Base-by-base conservation (phyloP, 2,113 vertebrate species). In the Phalacrocorax carbo region DNA sequence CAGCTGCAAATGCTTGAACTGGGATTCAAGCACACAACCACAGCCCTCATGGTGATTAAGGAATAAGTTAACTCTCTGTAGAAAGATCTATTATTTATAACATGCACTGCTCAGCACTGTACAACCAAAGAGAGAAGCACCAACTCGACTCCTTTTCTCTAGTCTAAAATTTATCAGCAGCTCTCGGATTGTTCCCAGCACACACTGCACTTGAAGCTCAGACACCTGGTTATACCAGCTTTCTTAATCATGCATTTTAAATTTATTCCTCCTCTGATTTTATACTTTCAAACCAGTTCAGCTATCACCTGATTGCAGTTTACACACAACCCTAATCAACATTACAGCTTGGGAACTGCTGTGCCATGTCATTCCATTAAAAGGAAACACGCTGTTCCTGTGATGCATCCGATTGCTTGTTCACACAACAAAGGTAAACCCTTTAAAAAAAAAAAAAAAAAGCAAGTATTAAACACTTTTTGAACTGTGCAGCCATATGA, bases 271-370 rank as follows among this genome's bases (percentile, higher is more conserved):
- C 60, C 60, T 86, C 85, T 94, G 88, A 90, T 93, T 93, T 96
- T 90, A 36, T 80, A 78, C 71, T 92, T 97, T 94, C 85, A 97
- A 96, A 96, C 68, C 64, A 94, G 93, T 88, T 93, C 48, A 92
- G 71, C 88, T 90, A 90, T 95, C 94, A 96, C 76, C 92, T 92
- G 90, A 94, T 90, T 94, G 93, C 79, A 83, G 94, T 93, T 95
- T 94, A 64, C 58, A 70, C 68, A 66, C 76, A 83, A 42, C 58
- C 64, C 40, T 88, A 92, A 94, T 96, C 85, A 95, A 78, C 96
- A 83, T 90, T 95, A 75, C 75, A 83, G 93, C 76, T 62, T 94
- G 92, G 79, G 92, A 96, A 94, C 88, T 95, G 88, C 90, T 96
- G 93, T 90, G 54, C 95, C 55, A 60, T 96, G 64, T 76, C 70